phyloP scores from a whole-genome alignment of 2,797 vertebrate genomes.

The Tympanoctomys barrerae region DNA sequence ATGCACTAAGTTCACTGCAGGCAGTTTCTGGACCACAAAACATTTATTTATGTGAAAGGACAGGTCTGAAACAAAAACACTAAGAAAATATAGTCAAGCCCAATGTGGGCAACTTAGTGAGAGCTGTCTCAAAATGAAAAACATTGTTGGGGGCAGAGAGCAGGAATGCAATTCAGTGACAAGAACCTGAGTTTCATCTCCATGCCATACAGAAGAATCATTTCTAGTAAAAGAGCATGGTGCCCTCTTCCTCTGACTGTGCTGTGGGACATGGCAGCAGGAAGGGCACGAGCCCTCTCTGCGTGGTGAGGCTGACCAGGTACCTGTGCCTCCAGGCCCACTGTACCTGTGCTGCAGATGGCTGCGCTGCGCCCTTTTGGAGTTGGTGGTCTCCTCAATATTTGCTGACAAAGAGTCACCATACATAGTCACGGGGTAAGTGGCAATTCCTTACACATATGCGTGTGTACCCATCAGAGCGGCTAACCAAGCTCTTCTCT shows the following conservation, averaged over 20 bases:
- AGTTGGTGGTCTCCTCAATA: not conserved
- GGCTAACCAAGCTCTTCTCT: not conserved
- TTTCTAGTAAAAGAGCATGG: not conserved
- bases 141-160: not conserved
- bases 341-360: not conserved
- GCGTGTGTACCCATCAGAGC: not conserved
- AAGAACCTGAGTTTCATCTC: not conserved
- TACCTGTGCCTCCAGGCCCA: not conserved
- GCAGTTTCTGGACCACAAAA: not conserved
- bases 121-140: not conserved
- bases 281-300: not conserved
- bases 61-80: not conserved
- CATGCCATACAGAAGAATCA: not conserved
- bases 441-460: not conserved
- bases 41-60: slow-evolving; percentile 14
- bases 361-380: not conserved
- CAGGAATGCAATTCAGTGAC: not conserved
- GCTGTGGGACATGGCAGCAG: not conserved
- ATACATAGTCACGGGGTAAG: not conserved
- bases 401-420: not conserved
- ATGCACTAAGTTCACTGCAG: not conserved
- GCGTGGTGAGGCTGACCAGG: not conserved
- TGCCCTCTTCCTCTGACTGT: not conserved
- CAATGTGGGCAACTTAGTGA: too few species aligned
- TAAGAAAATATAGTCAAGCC: slow-evolving; percentile 2